Evolutionary conservation across 1,140 invertebrate genomes (phyloP).

Genomic region (Drosophila willistoni): DNA sequence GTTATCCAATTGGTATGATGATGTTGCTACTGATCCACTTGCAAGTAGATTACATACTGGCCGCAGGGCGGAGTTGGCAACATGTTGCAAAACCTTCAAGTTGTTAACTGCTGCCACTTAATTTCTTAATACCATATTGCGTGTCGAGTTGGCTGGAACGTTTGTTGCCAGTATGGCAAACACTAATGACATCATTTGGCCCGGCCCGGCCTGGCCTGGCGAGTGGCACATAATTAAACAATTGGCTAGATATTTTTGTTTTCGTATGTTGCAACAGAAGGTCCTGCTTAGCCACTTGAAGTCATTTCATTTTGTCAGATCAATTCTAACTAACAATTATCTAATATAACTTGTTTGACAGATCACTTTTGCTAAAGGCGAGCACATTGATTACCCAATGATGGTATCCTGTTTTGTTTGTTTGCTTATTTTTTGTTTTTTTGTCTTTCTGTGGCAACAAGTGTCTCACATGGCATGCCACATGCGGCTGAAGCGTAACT

Average conservation of each 20-base stretch:
- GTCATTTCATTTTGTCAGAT: too few relatives aligned
- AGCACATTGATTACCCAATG: slow-evolving; percentile 15
- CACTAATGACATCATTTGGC: slow-evolving; percentile 75
- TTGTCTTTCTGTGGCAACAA: slow-evolving; percentile 17
- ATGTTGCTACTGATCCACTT: slow-evolving; percentile 52
- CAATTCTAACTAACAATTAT: background rate
- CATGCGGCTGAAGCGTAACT: slow-evolving; percentile 65
- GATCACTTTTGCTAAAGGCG: background rate
- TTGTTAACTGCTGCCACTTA: slow-evolving; percentile 73
- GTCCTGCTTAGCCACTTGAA: background rate
- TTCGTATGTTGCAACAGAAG: background rate
- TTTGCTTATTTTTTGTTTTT: too few relatives aligned
- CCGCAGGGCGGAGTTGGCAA: slow-evolving; percentile 55
- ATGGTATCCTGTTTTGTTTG: slow-evolving; percentile 8
- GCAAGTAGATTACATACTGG: slow-evolving; percentile 63
- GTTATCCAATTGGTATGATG: slow-evolving; percentile 40
- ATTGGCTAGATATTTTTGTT: background rate
- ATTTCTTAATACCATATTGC: slow-evolving; percentile 72
- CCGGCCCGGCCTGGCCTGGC: slow-evolving; percentile 3
- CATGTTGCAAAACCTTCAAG: slow-evolving; percentile 56
- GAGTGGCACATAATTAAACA: slow-evolving; percentile 49
- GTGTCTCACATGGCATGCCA: slow-evolving; percentile 62
- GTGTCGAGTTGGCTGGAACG: slow-evolving; percentile 50
- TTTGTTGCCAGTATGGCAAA: slow-evolving; percentile 15
- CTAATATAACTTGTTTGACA: slow-evolving; percentile 8